Evolutionary conservation across 1,140 invertebrate genomes (phyloP).

Genomic region (Drosophila serrata): DNA sequence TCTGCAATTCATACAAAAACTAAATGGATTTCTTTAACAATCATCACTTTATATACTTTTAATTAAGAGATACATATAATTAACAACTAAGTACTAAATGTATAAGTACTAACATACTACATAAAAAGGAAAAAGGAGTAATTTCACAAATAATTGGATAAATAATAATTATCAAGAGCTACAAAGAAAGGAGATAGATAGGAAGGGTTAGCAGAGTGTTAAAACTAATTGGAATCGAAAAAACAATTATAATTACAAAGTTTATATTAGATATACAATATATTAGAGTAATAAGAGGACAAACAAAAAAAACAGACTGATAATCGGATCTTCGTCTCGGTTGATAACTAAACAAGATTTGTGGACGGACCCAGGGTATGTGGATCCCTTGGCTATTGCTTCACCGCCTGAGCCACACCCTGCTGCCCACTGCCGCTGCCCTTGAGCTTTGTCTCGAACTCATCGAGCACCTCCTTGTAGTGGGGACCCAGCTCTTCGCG

Average conservation of each 20-base stretch:
- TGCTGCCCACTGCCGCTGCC: slow-evolving; percentile 46
- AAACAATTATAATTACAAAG: slow-evolving; percentile 29
- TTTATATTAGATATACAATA: slow-evolving; percentile 2
- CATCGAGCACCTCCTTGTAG: slow-evolving; percentile 66
- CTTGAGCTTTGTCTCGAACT: slow-evolving; percentile 76
- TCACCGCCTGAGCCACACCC: slow-evolving; percentile 63
- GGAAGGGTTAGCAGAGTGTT: not conserved
- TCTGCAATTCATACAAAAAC: not conserved
- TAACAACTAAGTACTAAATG: slow-evolving; percentile 45
- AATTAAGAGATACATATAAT: slow-evolving; percentile 41
- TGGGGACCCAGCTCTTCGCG: slow-evolving; percentile 86
- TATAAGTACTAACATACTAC: slow-evolving; percentile 12
- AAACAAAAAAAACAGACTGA: slow-evolving; percentile 3
- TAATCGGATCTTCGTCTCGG: slow-evolving; percentile 4
- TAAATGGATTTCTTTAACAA: slow-evolving; percentile 17
- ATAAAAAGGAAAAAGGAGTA: slow-evolving; percentile 1
- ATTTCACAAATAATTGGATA: not conserved
- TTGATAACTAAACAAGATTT: slow-evolving; percentile 42
- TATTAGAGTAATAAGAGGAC: not conserved
- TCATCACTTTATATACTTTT: slow-evolving; percentile 49
- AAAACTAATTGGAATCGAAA: slow-evolving; percentile 1
- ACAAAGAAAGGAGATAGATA: not conserved
- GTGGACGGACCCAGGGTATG: slow-evolving; percentile 6
- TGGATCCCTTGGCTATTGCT: slow-evolving; percentile 39
- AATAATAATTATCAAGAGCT: not conserved